phyloP scores from a whole-genome alignment of 2,888 invertebrate species.

The Octodonta nipae region DNA sequence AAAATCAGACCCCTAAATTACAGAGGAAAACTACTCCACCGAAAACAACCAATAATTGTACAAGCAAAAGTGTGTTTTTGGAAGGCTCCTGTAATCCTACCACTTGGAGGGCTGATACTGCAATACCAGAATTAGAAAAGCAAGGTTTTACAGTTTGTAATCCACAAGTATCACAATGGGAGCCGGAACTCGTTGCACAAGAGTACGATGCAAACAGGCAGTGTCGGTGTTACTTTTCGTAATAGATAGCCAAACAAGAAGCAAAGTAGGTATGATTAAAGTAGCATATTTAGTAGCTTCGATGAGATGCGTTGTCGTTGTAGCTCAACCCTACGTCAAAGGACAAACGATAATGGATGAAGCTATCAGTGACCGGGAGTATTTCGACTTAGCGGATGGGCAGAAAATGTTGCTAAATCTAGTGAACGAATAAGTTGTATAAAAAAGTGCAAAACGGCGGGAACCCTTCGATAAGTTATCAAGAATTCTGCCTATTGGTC shows the following conservation, averaged over 20 bases:
- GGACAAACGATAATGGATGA: constrained; percentile 74
- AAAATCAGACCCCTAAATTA: constrained; percentile 33
- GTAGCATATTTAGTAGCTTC: constrained; percentile 81
- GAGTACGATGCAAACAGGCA: constrained; percentile 83
- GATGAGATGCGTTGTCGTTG: constrained; percentile 67
- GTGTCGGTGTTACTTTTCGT: constrained; percentile 86
- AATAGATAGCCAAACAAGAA: constrained; percentile 86
- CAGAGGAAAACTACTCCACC: too few relatives aligned
- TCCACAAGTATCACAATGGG: constrained; percentile 98
- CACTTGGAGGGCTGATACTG: constrained; percentile 91
- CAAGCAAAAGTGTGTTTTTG: constrained; percentile 94
- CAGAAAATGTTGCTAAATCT: constrained; percentile 76
- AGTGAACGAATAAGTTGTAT: too few relatives aligned
- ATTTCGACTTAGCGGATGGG: constrained; percentile 70
- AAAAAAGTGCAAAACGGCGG: too few relatives aligned
- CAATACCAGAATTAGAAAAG: constrained; percentile 87
- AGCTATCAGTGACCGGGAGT: constrained; percentile 71
- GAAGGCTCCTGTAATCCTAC: constrained; percentile 99
- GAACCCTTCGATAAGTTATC: too few relatives aligned
- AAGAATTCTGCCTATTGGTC: too few relatives aligned
- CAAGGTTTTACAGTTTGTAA: constrained; percentile 94
- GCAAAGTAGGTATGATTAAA: constrained; percentile 86
- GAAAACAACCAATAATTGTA: too few relatives aligned
- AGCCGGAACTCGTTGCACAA: constrained; percentile 80
- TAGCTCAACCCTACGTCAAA: constrained; percentile 67